Conservation (phyloP, 2,797 vertebrate genomes). For the Tragopan temminckii region DNA sequence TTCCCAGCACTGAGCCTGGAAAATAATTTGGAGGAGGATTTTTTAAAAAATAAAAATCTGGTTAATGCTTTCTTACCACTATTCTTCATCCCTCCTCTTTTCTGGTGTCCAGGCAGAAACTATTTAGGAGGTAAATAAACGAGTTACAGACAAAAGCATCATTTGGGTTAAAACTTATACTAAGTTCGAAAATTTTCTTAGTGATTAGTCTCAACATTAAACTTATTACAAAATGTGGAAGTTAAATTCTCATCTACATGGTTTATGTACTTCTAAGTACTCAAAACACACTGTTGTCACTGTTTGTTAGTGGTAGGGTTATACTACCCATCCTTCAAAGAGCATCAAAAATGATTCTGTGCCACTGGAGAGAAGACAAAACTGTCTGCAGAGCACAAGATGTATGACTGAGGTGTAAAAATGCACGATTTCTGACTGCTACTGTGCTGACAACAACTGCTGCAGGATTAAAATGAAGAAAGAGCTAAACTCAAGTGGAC, state of each 20-base stretch:
- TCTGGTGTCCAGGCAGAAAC: not conserved
- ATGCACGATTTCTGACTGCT: not conserved
- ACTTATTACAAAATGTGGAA: not conserved
- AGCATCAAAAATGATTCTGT: not conserved
- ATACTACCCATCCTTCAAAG: not conserved
- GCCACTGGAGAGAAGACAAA: not conserved
- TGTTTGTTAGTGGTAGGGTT: not conserved
- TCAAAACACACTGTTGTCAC: not conserved
- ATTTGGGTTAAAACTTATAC: not conserved
- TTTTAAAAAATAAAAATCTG: not conserved
- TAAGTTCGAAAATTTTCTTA: not conserved
- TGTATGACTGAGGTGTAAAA: not conserved
- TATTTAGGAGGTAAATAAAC: not conserved
- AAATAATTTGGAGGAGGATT: not conserved
- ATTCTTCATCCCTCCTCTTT: not conserved
- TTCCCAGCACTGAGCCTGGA: not conserved
- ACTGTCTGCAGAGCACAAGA: not conserved
- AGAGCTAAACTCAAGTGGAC: not conserved
- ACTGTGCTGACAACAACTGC: not conserved
- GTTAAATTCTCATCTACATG: not conserved
- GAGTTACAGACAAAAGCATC: not conserved
- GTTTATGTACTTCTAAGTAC: not conserved
- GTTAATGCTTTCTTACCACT: not conserved
- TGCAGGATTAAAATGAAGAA: not conserved
- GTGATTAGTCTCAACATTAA: not conserved